Percentiles rank a stretch among this genome's conserved stretches.
Conservation (phyloP, 2,113 vertebrate genomes). For the Bubalus kerabau region DNA sequence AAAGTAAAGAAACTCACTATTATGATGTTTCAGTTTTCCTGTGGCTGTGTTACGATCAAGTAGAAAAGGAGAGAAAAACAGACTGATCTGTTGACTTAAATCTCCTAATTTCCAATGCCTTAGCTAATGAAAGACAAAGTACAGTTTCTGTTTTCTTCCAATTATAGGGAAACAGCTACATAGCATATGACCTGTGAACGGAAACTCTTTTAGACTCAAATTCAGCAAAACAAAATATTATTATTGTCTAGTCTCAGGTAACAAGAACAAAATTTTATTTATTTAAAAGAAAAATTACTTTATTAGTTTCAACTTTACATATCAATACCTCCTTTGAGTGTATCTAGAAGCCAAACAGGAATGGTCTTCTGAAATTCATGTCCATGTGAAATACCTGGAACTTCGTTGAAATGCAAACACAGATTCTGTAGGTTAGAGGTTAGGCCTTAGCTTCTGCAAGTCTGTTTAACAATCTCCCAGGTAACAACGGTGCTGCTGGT, state of each 20-base stretch:
- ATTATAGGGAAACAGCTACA: not conserved
- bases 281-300: not conserved
- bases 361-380: not conserved
- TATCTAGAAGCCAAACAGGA: not conserved
- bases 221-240: not conserved
- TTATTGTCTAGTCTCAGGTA: not conserved
- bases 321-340: no score
- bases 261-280: not conserved
- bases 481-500: not conserved
- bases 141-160: not conserved
- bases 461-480: not conserved
- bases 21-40: not conserved
- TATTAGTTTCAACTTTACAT: not conserved
- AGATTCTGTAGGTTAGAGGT: not conserved
- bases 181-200: not conserved
- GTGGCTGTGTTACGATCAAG: not conserved
- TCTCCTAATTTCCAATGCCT: not conserved
- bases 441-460: not conserved
- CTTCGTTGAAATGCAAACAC: not conserved
- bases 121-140: not conserved
- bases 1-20: not conserved
- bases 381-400: accelerated
- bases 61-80: not conserved
- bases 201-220: not conserved
- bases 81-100: not conserved